Conservation (phyloP, 2,888 invertebrate genomes). For the Erebia aethiops region DNA sequence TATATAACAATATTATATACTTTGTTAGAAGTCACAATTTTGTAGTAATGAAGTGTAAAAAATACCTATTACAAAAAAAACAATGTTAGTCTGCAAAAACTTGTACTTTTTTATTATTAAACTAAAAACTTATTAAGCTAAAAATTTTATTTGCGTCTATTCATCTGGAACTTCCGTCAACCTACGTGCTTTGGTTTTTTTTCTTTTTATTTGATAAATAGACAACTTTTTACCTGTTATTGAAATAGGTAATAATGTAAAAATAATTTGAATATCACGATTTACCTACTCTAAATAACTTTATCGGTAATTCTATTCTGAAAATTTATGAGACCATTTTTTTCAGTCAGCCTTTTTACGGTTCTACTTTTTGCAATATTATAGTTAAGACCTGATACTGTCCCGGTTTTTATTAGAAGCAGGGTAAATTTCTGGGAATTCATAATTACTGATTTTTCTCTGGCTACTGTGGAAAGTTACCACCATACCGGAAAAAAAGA, state of each 20-base stretch:
- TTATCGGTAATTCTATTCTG: not conserved
- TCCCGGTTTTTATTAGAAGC: too few relatives aligned
- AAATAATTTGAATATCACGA: not conserved
- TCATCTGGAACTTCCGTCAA: conserved; percentile 1
- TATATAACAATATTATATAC: too few relatives aligned
- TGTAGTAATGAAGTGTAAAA: too few relatives aligned
- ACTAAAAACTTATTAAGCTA: not conserved
- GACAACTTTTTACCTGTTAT: not conserved
- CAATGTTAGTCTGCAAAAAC: not conserved
- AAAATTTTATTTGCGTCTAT: conserved; percentile 1
- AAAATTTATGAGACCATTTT: not conserved
- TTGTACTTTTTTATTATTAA: not conserved
- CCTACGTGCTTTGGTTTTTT: not conserved
- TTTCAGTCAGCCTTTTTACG: not conserved
- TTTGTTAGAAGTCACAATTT: not conserved
- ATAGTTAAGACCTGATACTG: too few relatives aligned
- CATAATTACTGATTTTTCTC: too few relatives aligned
- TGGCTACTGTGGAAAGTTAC: too few relatives aligned
- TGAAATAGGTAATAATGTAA: not conserved
- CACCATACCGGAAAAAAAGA: too few relatives aligned
- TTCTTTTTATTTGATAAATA: not conserved
- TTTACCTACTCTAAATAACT: not conserved
- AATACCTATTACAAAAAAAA: too few relatives aligned
- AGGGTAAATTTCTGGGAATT: too few relatives aligned
- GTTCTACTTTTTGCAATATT: not conserved